Evolutionary conservation across 2,797 vertebrate genomes (phyloP).

Genomic region (Ctenosaura bakeri): DNA sequence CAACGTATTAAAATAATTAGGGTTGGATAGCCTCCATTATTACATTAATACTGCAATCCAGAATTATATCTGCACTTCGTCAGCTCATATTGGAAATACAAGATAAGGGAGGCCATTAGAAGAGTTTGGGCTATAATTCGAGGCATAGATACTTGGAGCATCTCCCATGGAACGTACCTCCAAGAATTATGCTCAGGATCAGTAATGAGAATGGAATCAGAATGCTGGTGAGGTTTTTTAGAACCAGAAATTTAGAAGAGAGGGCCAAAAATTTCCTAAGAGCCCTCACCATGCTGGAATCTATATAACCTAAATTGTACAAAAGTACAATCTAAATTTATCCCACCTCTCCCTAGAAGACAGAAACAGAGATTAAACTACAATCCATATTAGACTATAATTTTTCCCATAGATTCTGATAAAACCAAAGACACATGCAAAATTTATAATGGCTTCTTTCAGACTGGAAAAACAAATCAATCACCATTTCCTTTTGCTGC

Average conservation of each 20-base stretch:
- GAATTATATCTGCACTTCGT: conserved; percentile 17
- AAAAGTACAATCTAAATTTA: too few species aligned
- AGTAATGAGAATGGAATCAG: background rate
- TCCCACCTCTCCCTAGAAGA: background rate
- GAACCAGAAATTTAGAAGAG: background rate
- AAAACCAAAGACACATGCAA: background rate
- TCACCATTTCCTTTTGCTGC: background rate
- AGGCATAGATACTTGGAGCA: background rate
- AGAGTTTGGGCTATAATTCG: background rate
- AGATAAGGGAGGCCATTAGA: conserved; percentile 1
- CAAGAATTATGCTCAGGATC: background rate
- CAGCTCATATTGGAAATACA: background rate
- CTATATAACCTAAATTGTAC: background rate
- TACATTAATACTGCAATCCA: conserved; percentile 4
- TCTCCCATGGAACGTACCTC: background rate
- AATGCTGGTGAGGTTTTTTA: background rate
- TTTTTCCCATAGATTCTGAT: background rate
- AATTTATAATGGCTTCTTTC: background rate
- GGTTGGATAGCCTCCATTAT: conserved; percentile 9
- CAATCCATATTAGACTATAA: conserved; percentile 2
- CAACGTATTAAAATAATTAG: conserved; percentile 36
- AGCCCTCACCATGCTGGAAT: background rate
- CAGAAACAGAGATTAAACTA: background rate
- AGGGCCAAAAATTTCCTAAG: background rate
- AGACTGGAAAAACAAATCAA: background rate